Percentiles rank a stretch among this genome's conserved stretches.
Conservation (phyloP, 2,888 invertebrate species). For the Caenorhabditis sp. region DNA sequence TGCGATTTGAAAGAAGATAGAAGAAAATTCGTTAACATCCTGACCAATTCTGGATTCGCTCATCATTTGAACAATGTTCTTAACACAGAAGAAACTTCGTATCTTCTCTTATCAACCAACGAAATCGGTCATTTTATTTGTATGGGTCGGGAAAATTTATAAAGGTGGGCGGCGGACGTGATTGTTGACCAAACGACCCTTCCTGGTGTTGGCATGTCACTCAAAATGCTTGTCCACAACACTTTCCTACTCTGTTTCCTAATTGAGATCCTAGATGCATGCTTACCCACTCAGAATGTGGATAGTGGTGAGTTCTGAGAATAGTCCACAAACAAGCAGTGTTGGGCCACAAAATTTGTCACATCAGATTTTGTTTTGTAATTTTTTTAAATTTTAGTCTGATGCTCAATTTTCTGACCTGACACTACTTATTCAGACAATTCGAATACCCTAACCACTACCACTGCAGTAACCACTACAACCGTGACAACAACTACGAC, state of each 20-base stretch:
- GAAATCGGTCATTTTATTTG: not conserved
- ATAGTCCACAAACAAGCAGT: too few relatives aligned
- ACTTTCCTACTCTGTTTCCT: not conserved
- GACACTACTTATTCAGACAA: not conserved
- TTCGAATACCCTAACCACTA: not conserved
- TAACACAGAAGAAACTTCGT: not conserved
- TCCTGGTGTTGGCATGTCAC: not conserved
- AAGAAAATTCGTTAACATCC: not conserved
- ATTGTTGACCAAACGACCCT: not conserved
- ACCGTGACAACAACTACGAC: not conserved
- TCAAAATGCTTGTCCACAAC: not conserved
- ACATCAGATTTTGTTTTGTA: too few relatives aligned
- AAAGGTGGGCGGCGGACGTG: too few relatives aligned
- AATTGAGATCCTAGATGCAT: not conserved
- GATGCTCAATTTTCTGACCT: too few relatives aligned
- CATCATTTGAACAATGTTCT: conserved; percentile 2
- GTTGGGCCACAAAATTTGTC: too few relatives aligned
- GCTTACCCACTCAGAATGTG: not conserved
- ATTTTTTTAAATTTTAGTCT: too few relatives aligned
- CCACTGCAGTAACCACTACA: not conserved
- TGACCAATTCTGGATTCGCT: not conserved
- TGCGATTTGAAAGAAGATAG: not conserved
- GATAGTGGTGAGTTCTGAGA: not conserved
- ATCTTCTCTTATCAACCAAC: not conserved
- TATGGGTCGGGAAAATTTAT: not conserved